Percentiles rank a stretch among this genome's conserved stretches.
These are phyloP conservation scores for Watsonalla binaria DNA, from an alignment of 2,888 invertebrate genomes.

Conservation along the genomic window DNA sequence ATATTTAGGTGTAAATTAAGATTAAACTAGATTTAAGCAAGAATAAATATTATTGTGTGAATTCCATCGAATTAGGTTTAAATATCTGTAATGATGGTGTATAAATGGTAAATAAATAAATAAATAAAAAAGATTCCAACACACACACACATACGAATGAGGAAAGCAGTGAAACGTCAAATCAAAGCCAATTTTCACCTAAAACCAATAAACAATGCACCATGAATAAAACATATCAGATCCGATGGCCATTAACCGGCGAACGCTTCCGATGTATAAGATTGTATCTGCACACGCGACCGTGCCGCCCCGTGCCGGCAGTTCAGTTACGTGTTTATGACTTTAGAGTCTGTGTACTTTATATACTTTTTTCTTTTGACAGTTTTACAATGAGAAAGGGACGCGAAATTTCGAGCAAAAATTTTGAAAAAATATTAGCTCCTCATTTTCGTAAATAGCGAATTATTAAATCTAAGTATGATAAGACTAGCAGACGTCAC, in stretches of 20 bases:
- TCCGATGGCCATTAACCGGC: background rate
- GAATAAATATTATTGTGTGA: no score
- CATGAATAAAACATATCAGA: background rate
- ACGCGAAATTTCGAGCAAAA: background rate
- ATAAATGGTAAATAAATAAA: no score
- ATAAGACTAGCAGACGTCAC: no score
- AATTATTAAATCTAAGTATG: no score
- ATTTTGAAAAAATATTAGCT: no score
- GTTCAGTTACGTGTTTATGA: slow-evolving; percentile 4
- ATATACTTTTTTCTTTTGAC: background rate
- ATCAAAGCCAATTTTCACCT: background rate
- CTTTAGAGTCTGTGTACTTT: background rate
- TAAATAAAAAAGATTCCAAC: no score
- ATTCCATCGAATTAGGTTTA: no score
- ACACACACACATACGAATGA: no score
- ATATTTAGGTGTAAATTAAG: no score
- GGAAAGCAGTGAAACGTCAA: background rate
- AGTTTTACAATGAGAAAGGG: background rate
- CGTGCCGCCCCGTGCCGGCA: slow-evolving; percentile 3
- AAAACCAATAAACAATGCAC: background rate
- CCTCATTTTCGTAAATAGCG: no score
- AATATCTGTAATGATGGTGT: no score
- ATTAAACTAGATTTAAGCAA: no score
- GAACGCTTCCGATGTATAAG: slow-evolving; percentile 4
- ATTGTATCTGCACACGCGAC: slow-evolving; percentile 7